Percentiles rank a stretch among this genome's conserved stretches.
Conservation (phyloP, 2,797 vertebrate genomes). For the Hemibagrus guttatus region DNA sequence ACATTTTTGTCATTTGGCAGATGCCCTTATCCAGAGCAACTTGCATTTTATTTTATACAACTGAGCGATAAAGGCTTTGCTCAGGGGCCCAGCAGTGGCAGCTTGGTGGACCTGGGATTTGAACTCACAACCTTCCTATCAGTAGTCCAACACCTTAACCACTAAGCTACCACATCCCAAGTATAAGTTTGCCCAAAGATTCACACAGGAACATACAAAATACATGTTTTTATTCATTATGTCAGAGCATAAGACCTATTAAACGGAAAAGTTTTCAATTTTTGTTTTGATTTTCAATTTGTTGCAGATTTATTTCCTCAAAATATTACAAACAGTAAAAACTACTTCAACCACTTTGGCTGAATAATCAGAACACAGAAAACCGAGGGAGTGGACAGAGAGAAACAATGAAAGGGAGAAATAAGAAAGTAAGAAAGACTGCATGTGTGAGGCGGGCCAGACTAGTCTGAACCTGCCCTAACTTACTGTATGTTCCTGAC, state of each 20-base stretch:
- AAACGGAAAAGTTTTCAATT: no score
- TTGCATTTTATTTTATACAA: no score
- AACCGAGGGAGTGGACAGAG: background rate
- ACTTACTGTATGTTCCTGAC: slow-evolving; percentile 32
- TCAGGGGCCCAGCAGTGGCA: no score
- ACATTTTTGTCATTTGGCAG: no score
- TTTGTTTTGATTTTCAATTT: background rate
- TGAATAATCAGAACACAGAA: slow-evolving; percentile 3
- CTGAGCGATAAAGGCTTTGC: no score
- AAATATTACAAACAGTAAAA: background rate
- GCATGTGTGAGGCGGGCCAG: slow-evolving; percentile 27
- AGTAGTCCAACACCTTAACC: no score
- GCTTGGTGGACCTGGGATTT: no score
- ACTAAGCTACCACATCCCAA: no score
- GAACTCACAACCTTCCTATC: no score
- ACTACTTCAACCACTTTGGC: background rate
- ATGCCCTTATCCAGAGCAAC: no score
- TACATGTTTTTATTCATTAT: background rate
- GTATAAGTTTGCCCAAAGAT: background rate
- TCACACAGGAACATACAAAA: background rate
- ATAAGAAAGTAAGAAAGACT: background rate
- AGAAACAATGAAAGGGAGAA: background rate
- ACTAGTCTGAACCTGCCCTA: slow-evolving; percentile 44
- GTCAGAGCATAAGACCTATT: no score
- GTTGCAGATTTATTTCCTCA: background rate